Evolutionary conservation across 2,888 invertebrate genomes (phyloP), one percentile per base, ranked within the genome.

Genomic region (Dione juno): DNA sequence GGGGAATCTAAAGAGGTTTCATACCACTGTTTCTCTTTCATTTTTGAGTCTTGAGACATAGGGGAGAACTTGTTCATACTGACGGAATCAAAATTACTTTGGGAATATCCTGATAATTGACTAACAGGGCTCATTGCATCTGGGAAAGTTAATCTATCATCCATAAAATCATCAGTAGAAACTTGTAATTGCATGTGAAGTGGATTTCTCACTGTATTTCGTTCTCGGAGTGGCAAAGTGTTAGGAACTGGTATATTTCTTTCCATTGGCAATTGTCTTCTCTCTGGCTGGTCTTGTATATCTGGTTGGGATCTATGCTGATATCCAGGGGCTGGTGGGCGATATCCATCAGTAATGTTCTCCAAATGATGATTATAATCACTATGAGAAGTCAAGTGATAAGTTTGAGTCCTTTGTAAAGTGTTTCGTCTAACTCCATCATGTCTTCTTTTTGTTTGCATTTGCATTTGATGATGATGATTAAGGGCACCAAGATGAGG

Each of bases 1-100:
- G 94, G 94, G 1, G 94, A 94, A 83, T 95, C 95, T 76, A 95
- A 82, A 5, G 95, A 95, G 0, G 95, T 95, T 82, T 96, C 95
- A 81, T 95, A 95, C 95, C 95, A 96, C 76, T 95, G 95, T 77
- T 95, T 95, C 79, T 95, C 95, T 82, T 93, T 93, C 9, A 86
- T 80, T 82, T 87, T 92, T 75, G 84, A 82, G 67, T 93, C 93
- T 74, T 90, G 91, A 63, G 90, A 91, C 2, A 89, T 80, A 54
- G 92, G 92, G 8, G 93, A 92, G 76, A 87, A 91, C 74, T 90
- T 91, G 71, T 86, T 89, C 85, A 90, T 87, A 71, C 89, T 87
- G 8, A 88, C 85, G 3, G 91, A 89, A 73, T 92, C 93, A 80
- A 90, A 91, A 75, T 88, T 89, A 6, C 82, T 78, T 70, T 85